Conservation (phyloP, 2,113 vertebrate species). For the Felis chaus region DNA sequence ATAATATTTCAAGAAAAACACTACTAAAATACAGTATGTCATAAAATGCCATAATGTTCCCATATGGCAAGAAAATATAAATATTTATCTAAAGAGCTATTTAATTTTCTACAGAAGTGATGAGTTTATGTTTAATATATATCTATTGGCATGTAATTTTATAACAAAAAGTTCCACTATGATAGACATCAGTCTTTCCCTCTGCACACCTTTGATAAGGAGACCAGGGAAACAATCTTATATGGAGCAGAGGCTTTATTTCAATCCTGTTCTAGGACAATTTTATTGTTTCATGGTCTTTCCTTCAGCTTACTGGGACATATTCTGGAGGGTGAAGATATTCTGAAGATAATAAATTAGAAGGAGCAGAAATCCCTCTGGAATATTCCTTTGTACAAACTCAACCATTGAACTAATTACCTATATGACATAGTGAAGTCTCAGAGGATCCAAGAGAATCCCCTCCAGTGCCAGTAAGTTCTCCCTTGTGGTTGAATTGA, state of each 20-base stretch:
- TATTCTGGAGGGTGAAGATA: neutral
- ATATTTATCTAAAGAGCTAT: neutral
- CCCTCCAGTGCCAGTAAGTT: neutral
- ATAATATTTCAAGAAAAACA: neutral
- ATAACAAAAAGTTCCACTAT: neutral
- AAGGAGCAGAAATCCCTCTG: neutral
- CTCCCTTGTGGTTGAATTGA: neutral
- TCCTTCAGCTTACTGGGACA: neutral
- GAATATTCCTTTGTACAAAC: neutral
- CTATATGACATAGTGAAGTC: neutral
- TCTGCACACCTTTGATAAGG: neutral
- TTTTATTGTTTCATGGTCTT: neutral
- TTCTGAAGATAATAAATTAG: neutral
- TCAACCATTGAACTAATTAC: neutral
- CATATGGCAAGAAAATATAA: neutral
- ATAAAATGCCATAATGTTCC: neutral
- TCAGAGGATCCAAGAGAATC: neutral
- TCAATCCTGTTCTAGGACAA: neutral
- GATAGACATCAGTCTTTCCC: neutral
- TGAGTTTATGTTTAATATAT: neutral
- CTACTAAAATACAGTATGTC: neutral
- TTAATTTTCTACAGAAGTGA: neutral
- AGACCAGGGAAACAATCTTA: neutral
- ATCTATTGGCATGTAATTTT: neutral
- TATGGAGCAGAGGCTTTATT: neutral